Conservation (phyloP, 1,140 invertebrate genomes). For the Bicyclus anynana region DNA sequence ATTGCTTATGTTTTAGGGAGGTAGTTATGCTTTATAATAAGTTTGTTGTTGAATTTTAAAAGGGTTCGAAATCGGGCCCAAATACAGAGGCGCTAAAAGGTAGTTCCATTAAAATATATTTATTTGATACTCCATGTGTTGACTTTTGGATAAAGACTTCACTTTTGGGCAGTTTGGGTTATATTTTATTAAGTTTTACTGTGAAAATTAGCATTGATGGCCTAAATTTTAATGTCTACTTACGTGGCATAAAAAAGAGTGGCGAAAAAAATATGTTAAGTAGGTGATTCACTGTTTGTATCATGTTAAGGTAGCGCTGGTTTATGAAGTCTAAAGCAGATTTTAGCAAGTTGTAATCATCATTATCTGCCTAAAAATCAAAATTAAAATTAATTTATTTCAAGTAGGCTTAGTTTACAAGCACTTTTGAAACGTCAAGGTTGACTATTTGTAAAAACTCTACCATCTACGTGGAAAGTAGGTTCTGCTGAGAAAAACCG, state of each 20-base stretch:
- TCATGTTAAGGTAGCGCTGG: background rate
- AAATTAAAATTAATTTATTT: no score
- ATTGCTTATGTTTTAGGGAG: conserved; percentile 5
- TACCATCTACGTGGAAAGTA: no score
- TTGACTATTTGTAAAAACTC: no score
- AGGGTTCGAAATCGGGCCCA: conserved; percentile 42
- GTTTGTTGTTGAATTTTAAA: conserved; percentile 30
- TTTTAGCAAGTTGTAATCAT: background rate
- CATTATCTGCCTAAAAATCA: no score
- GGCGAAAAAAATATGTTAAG: conserved; percentile 5
- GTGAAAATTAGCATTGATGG: conserved; percentile 36
- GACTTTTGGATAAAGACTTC: conserved; percentile 43
- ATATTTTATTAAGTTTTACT: conserved; percentile 15
- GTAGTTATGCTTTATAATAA: conserved; percentile 20
- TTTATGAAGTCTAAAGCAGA: background rate
- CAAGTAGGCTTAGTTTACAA: no score
- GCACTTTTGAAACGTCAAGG: no score
- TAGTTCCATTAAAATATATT: conserved; percentile 47
- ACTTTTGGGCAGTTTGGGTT: conserved; percentile 14
- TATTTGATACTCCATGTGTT: conserved; percentile 33
- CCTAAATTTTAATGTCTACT: conserved; percentile 11
- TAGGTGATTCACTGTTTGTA: no score
- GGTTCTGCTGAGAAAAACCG: no score
- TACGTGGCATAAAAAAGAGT: conserved; percentile 10
- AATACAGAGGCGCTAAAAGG: conserved; percentile 69